A percentile compares a stretch with the other conserved stretches of the same genome.
Conservation (phyloP, 2,797 vertebrate species). For the Malacoraja senta region DNA sequence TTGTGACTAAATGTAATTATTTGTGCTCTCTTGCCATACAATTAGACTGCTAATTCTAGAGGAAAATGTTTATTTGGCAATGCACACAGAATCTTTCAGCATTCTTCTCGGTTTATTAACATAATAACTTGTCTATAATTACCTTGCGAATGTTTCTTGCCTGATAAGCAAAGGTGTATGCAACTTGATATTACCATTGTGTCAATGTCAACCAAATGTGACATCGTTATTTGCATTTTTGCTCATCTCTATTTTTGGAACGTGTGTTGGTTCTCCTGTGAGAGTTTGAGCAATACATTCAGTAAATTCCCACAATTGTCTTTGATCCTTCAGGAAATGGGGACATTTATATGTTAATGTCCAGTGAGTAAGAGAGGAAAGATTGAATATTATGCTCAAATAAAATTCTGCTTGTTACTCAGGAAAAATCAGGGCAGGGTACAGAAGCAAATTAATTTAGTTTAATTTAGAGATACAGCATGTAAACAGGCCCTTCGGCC, state of each 20-base stretch:
- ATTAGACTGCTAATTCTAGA: not conserved
- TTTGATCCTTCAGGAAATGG: not conserved
- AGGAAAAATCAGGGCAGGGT: not conserved
- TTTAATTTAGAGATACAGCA: too few relatives aligned
- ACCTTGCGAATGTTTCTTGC: not conserved
- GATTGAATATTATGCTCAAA: not conserved
- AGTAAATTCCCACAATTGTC: not conserved
- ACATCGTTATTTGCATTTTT: not conserved
- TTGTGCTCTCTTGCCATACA: not conserved
- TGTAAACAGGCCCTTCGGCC: too few relatives aligned
- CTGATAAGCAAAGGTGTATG: not conserved
- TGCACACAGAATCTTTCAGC: not conserved
- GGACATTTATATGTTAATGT: not conserved
- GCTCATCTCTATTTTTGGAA: not conserved
- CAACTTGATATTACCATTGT: not conserved
- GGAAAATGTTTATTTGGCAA: not conserved
- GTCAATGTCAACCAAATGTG: not conserved
- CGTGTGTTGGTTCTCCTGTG: not conserved
- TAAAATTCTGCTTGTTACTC: not conserved
- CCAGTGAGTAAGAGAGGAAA: not conserved
- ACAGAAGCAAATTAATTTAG: not conserved
- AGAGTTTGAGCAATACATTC: not conserved
- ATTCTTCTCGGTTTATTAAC: not conserved
- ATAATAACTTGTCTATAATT: not conserved
- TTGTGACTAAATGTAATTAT: not conserved